Conservation (phyloP, 2,888 invertebrate genomes). For the Entomobrya multifasciata region DNA sequence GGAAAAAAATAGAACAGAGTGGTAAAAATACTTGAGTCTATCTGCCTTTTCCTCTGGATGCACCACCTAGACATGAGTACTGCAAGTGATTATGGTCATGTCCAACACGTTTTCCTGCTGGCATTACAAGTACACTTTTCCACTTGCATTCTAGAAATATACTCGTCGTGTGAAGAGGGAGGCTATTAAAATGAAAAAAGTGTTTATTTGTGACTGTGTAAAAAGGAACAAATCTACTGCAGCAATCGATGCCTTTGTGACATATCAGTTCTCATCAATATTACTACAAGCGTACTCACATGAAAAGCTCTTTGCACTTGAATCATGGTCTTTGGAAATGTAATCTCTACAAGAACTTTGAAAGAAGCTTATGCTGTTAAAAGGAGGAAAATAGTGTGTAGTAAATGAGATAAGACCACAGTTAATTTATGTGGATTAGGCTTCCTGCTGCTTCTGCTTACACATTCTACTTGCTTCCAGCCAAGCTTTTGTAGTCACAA, state of each 20-base stretch:
- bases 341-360: not conserved
- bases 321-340: not conserved
- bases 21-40: slow-evolving; percentile 27
- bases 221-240: too few relatives aligned
- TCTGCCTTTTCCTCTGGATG: slow-evolving; percentile 19
- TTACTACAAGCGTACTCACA: slow-evolving; percentile 34
- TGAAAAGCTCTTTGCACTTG: not conserved
- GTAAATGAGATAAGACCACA: slow-evolving; percentile 36
- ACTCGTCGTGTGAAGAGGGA: slow-evolving; percentile 44
- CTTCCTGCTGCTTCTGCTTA: slow-evolving; percentile 65
- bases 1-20: slow-evolving; percentile 16
- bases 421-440: slow-evolving; percentile 69
- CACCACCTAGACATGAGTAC: slow-evolving; percentile 29
- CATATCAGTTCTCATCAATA: slow-evolving; percentile 49
- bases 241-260: slow-evolving; percentile 60
- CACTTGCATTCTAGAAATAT: not conserved
- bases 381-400: not conserved
- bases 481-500: not conserved
- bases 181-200: slow-evolving; percentile 51
- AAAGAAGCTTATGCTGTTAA: too few relatives aligned
- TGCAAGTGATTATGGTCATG: slow-evolving; percentile 31
- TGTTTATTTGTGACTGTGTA: slow-evolving; percentile 38
- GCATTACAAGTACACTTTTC: not conserved
- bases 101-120: slow-evolving; percentile 34
- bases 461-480: slow-evolving; percentile 54